Evolutionary conservation across 2,888 invertebrate species (phyloP).

Genomic region (Caenorhabditis sp.): DNA sequence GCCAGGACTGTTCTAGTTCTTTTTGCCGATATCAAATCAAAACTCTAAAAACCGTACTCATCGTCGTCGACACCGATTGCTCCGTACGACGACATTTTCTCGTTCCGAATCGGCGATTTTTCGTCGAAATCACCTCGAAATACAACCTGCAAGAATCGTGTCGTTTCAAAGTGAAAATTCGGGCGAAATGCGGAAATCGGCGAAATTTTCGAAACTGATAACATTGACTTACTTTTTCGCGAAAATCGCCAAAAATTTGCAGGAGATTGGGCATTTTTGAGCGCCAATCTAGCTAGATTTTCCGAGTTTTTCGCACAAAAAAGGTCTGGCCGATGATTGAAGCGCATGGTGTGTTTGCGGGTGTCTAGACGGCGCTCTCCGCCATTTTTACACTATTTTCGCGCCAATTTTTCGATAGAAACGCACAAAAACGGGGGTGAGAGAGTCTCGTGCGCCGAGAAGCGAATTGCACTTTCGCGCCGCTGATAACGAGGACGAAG

Average conservation of each 20-base stretch:
- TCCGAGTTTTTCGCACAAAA: neutral
- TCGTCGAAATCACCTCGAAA: slow-evolving; percentile 19
- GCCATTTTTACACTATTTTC: slow-evolving; percentile 8
- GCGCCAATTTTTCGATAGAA: too few relatives aligned
- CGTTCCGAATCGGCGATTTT: slow-evolving; percentile 9
- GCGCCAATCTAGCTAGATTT: neutral
- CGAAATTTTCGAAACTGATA: slow-evolving; percentile 4
- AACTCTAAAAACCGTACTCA: slow-evolving; percentile 54
- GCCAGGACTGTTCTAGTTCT: too few relatives aligned
- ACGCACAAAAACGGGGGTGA: neutral
- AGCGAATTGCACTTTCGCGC: slow-evolving; percentile 25
- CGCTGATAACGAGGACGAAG: slow-evolving; percentile 11
- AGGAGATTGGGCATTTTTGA: neutral
- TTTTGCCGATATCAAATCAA: too few relatives aligned
- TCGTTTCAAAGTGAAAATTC: slow-evolving; percentile 1
- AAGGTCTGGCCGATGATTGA: neutral
- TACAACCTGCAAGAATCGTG: slow-evolving; percentile 19
- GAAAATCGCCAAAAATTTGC: slow-evolving; percentile 20
- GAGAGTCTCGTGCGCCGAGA: slow-evolving; percentile 16
- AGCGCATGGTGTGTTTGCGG: neutral
- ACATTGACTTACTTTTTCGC: slow-evolving; percentile 17
- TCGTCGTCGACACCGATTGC: slow-evolving; percentile 68
- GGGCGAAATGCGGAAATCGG: slow-evolving; percentile 24
- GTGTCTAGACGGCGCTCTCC: neutral
- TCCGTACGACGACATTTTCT: slow-evolving; percentile 70